These are phyloP conservation scores for Sigmodon hispidus DNA, from an alignment of 2,113 vertebrate genomes.

Conservation along the genomic window DNA sequence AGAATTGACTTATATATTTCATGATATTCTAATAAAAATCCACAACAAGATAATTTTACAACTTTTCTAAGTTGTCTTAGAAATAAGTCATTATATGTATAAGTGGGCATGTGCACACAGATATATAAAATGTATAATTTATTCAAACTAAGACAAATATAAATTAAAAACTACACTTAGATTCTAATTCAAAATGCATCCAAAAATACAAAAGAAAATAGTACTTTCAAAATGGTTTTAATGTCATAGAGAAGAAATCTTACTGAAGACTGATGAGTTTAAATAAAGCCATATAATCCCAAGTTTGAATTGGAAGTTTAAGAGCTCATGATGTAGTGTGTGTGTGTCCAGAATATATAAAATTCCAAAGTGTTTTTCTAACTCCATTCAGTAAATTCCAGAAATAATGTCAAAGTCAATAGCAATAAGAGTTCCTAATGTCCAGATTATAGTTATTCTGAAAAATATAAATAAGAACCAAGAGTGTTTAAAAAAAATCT, in stretches of 20 bases:
- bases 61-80: constrained; percentile 33
- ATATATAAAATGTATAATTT: background rate
- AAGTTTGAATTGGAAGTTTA: background rate
- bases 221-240: constrained; percentile 7
- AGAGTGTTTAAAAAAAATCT: background rate
- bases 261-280: constrained; percentile 16
- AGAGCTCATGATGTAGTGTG: background rate
- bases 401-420: background rate
- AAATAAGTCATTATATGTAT: constrained; percentile 31
- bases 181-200: constrained; percentile 32
- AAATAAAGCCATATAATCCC: background rate
- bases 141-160: constrained; percentile 21
- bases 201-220: background rate
- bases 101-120: background rate
- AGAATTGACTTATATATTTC: background rate
- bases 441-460: background rate
- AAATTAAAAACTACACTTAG: constrained; percentile 40
- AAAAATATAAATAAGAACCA: background rate
- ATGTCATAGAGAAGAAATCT: background rate
- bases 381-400: background rate
- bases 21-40: constrained; percentile 35
- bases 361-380: background rate
- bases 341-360: background rate
- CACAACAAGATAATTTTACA: background rate
- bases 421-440: background rate